Percentiles rank a stretch among this genome's conserved stretches.
These are phyloP conservation scores for Crotalus tigris DNA, from an alignment of 2,113 vertebrate species.

Conservation along the genomic window DNA sequence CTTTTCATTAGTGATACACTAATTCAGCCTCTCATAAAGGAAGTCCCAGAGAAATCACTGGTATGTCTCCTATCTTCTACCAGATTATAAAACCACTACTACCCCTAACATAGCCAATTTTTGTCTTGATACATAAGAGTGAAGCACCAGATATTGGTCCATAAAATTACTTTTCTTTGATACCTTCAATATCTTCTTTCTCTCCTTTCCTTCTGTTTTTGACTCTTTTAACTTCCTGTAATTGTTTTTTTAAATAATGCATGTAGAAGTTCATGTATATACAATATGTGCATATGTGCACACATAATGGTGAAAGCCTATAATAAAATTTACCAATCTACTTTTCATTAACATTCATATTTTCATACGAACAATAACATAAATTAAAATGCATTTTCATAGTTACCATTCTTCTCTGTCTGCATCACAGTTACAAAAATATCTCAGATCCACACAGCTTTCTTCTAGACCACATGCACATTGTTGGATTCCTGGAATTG, in stretches of 20 bases:
- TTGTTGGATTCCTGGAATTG: slow-evolving; percentile 87
- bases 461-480: slow-evolving; percentile 94
- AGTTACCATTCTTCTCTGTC: slow-evolving; percentile 88
- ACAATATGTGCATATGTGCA: not conserved
- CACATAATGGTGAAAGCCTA: not conserved
- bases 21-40: not conserved
- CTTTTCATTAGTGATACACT: not conserved
- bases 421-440: slow-evolving; percentile 97
- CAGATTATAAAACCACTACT: not conserved
- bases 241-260: not conserved
- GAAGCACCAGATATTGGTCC: not conserved
- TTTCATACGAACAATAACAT: not conserved
- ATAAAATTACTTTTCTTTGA: not conserved
- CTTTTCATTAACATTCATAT: not conserved
- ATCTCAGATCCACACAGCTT: slow-evolving; percentile 90
- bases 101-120: not conserved
- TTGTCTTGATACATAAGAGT: not conserved
- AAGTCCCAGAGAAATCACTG: not conserved
- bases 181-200: not conserved
- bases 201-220: not conserved
- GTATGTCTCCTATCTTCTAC: not conserved
- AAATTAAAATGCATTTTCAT: slow-evolving; percentile 21
- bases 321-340: not conserved
- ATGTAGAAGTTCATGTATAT: not conserved
- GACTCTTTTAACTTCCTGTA: not conserved